These are phyloP conservation scores for Helostoma temminkii DNA, from an alignment of 2,797 vertebrate genomes.

Conservation along the genomic window DNA sequence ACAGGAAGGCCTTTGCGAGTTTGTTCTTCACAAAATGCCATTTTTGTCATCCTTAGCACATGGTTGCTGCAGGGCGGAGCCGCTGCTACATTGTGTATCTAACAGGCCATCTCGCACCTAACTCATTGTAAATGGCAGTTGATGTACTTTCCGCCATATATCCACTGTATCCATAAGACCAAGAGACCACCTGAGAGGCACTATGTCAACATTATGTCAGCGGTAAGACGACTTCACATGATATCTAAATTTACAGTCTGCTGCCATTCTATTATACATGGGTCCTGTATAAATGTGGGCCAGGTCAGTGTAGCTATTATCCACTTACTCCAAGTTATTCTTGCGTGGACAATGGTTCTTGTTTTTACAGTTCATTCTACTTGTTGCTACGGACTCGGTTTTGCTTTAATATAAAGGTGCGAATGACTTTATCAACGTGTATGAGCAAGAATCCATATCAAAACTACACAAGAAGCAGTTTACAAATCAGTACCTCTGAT, in stretches of 20 bases:
- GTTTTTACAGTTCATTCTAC: conserved; percentile 57
- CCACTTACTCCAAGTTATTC: conserved; percentile 62
- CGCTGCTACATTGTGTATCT: conserved; percentile 44
- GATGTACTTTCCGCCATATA: conserved; percentile 59
- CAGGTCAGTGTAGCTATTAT: conserved; percentile 66
- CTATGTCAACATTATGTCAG: conserved; percentile 79
- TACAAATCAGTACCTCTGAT: conserved; percentile 22
- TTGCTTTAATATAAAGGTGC: background rate
- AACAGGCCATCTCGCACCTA: conserved; percentile 48
- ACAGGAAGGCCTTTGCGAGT: conserved; percentile 10
- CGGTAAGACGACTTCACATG: conserved; percentile 75
- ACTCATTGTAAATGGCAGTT: conserved; percentile 70
- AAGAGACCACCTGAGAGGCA: conserved; percentile 76
- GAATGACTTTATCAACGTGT: conserved; percentile 21
- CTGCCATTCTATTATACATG: conserved; percentile 67
- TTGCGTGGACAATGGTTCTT: conserved; percentile 37
- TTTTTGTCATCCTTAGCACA: conserved; percentile 15
- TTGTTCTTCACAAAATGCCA: conserved; percentile 7
- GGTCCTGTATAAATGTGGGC: conserved; percentile 66
- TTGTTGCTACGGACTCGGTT: conserved; percentile 63
- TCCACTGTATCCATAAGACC: conserved; percentile 59
- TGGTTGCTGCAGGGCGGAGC: conserved; percentile 49
- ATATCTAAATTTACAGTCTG: conserved; percentile 77
- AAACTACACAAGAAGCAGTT: conserved; percentile 3
- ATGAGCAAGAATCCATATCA: background rate